Conservation (phyloP, 1,140 invertebrate species). For the Drosophila sp. region DNA sequence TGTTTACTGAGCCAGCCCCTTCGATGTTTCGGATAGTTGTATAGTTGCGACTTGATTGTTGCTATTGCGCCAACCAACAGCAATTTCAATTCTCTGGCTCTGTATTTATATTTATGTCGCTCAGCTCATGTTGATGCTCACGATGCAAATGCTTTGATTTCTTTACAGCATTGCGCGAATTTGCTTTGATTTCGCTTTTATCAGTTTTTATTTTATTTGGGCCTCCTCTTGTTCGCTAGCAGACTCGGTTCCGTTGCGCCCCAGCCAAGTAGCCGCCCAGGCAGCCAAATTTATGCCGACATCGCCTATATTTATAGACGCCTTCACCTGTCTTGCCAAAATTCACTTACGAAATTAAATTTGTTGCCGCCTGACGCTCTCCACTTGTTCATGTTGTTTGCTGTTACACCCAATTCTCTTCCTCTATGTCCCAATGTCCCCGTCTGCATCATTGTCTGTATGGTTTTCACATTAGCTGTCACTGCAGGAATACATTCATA, state of each 20-base stretch:
- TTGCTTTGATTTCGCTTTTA: constrained; percentile 51
- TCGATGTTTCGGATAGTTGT: constrained; percentile 34
- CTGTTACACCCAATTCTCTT: neutral
- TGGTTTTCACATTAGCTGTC: constrained; percentile 42
- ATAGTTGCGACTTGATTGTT: constrained; percentile 1
- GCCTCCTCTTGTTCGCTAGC: constrained; percentile 2
- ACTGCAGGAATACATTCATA: constrained; percentile 16
- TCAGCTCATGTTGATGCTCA: constrained; percentile 35
- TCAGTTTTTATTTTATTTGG: constrained; percentile 5
- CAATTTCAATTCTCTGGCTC: constrained; percentile 5
- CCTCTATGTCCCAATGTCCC: neutral
- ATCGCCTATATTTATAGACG: constrained; percentile 76
- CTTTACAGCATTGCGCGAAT: constrained; percentile 45
- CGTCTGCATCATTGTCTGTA: constrained; percentile 17
- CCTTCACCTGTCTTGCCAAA: constrained; percentile 77
- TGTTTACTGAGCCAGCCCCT: constrained; percentile 54
- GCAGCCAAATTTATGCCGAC: constrained; percentile 62
- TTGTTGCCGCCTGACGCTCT: constrained; percentile 44
- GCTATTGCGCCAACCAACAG: neutral
- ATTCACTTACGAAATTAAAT: constrained; percentile 79
- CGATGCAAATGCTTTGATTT: constrained; percentile 54
- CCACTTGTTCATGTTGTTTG: constrained; percentile 15
- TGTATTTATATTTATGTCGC: constrained; percentile 29
- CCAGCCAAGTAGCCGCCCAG: constrained; percentile 16
- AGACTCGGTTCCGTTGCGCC: neutral